These are phyloP conservation scores for Xestia rhomboidea DNA, from an alignment of 2,888 invertebrate genomes.

Conservation along the genomic window DNA sequence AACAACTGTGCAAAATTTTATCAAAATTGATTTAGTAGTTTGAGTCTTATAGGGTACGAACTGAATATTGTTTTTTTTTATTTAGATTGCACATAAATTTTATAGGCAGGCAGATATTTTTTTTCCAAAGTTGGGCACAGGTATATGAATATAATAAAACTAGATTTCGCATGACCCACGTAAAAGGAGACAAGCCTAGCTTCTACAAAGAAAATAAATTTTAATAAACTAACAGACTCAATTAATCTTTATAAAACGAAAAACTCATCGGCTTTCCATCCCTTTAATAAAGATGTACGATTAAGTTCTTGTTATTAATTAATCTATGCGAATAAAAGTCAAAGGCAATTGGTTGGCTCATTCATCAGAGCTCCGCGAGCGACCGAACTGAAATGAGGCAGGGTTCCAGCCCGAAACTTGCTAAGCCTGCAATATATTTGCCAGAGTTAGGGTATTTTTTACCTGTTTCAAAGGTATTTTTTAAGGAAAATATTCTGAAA, in stretches of 20 bases:
- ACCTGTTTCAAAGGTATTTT: slow-evolving; percentile 13
- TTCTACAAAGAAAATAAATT: slow-evolving; percentile 11
- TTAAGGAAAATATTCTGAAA: slow-evolving; percentile 17
- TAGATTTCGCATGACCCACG: background rate
- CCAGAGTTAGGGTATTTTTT: slow-evolving; percentile 13
- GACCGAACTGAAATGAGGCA: slow-evolving; percentile 34
- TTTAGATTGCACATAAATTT: too few species aligned
- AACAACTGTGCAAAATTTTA: too few species aligned
- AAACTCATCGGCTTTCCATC: slow-evolving; percentile 22
- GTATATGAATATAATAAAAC: background rate
- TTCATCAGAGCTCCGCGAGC: slow-evolving; percentile 48
- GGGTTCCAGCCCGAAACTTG: slow-evolving; percentile 31
- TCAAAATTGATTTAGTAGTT: background rate
- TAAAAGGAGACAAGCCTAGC: background rate
- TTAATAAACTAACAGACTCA: slow-evolving; percentile 17
- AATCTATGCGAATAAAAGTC: slow-evolving; percentile 63
- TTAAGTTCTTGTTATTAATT: slow-evolving; percentile 57
- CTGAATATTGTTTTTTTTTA: too few species aligned
- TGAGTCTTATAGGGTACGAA: too few species aligned
- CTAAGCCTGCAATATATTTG: slow-evolving; percentile 50
- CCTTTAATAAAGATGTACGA: slow-evolving; percentile 52
- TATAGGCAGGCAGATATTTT: too few species aligned
- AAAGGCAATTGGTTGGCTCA: slow-evolving; percentile 56
- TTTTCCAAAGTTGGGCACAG: background rate
- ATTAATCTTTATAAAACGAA: slow-evolving; percentile 42